A percentile compares a stretch with the other conserved stretches of the same genome.
phyloP scores from a whole-genome alignment of 2,797 vertebrate genomes.

The Oreochromis mossambicus region DNA sequence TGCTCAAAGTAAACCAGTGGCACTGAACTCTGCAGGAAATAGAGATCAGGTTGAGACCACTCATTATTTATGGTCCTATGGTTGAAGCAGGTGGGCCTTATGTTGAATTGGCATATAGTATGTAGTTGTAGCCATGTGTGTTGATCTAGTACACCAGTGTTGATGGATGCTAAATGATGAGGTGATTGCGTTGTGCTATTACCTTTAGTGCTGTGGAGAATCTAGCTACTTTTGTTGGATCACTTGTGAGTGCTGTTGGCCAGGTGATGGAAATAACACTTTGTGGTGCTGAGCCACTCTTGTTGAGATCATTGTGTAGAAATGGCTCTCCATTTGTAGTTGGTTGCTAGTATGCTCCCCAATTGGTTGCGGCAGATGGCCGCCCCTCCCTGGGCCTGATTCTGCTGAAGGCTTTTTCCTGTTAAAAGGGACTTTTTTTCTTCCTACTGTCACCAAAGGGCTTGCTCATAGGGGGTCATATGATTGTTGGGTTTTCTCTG shows the following conservation, averaged over 20 bases:
- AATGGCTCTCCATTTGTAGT: neutral
- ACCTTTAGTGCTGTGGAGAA: neutral
- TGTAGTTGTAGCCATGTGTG: neutral
- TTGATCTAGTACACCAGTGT: neutral
- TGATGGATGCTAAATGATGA: neutral
- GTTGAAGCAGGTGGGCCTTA: neutral
- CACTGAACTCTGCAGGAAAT: neutral
- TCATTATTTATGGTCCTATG: neutral
- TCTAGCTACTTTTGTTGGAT: neutral
- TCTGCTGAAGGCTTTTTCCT: too few species aligned
- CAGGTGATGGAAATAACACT: neutral
- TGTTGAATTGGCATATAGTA: neutral
- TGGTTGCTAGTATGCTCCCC: neutral
- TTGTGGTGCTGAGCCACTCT: neutral
- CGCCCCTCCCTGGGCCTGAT: too few species aligned
- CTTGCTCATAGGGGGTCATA: too few species aligned
- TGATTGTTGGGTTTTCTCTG: neutral
- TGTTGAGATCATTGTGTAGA: neutral
- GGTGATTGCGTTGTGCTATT: neutral
- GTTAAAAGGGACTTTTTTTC: too few species aligned
- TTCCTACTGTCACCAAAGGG: too few species aligned
- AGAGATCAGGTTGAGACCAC: neutral
- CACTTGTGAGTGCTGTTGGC: neutral
- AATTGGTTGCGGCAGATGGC: neutral
- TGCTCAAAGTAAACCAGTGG: neutral